Evolutionary conservation across 2,113 vertebrate genomes (phyloP), one percentile per base, ranked within the genome.

Genomic region (Oenanthe melanoleuca): DNA sequence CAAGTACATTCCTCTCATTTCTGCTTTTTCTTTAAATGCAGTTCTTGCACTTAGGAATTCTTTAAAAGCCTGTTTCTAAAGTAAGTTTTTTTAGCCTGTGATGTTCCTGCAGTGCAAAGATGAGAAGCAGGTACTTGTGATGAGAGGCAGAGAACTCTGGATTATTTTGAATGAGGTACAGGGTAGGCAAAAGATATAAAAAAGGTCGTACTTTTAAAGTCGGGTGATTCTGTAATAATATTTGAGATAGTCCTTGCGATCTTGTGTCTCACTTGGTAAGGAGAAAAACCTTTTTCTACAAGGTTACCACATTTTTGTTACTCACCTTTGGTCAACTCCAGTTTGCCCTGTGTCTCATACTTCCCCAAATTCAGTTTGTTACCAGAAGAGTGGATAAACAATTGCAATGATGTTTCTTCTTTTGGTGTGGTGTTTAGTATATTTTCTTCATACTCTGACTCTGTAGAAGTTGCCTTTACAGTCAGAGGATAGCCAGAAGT

Each of bases 1-100:
- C 73, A 95, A 93, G 86, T 95, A 91, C 66, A 8, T 92, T 91
- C 77, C 53, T 97, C 93, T 96, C 45, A 86, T 84, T 93, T 92
- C 80, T 92, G 53, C 80, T 84, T 88, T 90, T 93, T 77, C 95
- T 96, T 96, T 82, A 93, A 83, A 90, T 91, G 42, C 26, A 80
- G 86, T 89, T 91, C 84, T 85, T 53, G 40, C 49, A 38, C 91
- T 93, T 96, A 31, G 31, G 95, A 95, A 84, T 94, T 95, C 92
- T 92, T 97, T 84, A 73, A 81, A 93, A 91, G 64, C 61, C 70
- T 79, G 4, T 91, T 86, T 92, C 77, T 82, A 66, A 93, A 85
- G 95, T 56, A 93, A 89, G 80, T 59, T 86, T 95, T 93, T 93
- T 66, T 47, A 89, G 90, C 57, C 55, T 96, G 53, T 94, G 88